These are phyloP conservation scores for Caenorhabditis afra DNA, from an alignment of 2,888 invertebrate species.

Conservation along the genomic window DNA sequence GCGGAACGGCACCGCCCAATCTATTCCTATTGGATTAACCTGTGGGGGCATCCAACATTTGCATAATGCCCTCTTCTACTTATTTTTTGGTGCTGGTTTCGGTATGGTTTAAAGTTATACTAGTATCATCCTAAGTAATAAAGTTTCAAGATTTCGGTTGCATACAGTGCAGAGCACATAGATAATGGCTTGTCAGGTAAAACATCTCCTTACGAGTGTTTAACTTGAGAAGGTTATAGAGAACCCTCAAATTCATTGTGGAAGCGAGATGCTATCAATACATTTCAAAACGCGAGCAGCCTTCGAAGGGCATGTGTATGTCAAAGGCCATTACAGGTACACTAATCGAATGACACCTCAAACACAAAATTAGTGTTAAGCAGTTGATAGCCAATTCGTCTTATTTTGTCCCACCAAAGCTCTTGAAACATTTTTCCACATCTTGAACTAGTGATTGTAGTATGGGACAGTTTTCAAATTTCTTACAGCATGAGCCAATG, in stretches of 20 bases:
- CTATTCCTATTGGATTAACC: neutral
- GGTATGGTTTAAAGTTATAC: too few species aligned
- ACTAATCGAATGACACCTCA: too few species aligned
- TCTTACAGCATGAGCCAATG: slow-evolving; percentile 68
- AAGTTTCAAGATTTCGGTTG: too few species aligned
- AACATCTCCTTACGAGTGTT: neutral
- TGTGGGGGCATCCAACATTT: slow-evolving; percentile 1
- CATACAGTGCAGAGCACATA: slow-evolving; percentile 33
- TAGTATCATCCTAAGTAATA: too few species aligned
- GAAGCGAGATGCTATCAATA: slow-evolving; percentile 69
- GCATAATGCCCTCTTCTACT: slow-evolving; percentile 21
- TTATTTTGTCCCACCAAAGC: too few species aligned
- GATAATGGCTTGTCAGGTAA: slow-evolving; percentile 57
- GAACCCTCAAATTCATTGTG: slow-evolving; percentile 71
- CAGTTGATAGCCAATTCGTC: too few species aligned
- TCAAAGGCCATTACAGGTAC: slow-evolving; percentile 67
- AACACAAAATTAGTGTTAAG: too few species aligned
- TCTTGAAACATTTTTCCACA: too few species aligned
- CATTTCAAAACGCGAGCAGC: slow-evolving; percentile 69
- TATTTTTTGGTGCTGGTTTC: too few species aligned
- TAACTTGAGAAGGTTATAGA: slow-evolving; percentile 46
- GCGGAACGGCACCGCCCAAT: slow-evolving; percentile 14
- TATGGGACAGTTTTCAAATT: too few species aligned
- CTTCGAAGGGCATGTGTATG: slow-evolving; percentile 76
- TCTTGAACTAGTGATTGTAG: too few species aligned